A percentile compares a stretch with the other conserved stretches of the same genome.
Conservation (phyloP, 2,797 vertebrate genomes). For the Rhinatrema bivittatum region DNA sequence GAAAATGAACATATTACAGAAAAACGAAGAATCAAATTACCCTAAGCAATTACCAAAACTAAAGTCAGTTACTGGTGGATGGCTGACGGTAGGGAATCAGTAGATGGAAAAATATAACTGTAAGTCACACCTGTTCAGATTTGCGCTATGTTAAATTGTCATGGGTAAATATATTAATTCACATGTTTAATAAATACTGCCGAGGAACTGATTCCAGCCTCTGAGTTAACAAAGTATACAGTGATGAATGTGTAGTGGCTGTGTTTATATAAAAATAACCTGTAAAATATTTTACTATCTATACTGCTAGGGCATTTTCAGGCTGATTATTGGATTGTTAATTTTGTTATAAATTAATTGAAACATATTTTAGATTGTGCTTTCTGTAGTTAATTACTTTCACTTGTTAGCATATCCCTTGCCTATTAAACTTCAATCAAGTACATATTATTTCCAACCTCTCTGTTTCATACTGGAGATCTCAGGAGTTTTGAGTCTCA, state of each 20-base stretch:
- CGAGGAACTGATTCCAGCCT: slow-evolving; percentile 16
- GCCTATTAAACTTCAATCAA: neutral
- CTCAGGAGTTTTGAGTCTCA: neutral
- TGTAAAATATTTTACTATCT: neutral
- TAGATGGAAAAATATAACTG: slow-evolving; percentile 13
- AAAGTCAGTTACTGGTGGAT: slow-evolving; percentile 19
- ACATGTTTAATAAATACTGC: slow-evolving; percentile 26
- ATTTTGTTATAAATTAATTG: neutral
- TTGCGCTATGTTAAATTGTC: slow-evolving; percentile 22
- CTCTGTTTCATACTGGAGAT: slow-evolving; percentile 6
- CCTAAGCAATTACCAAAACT: slow-evolving; percentile 30
- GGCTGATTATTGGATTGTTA: neutral
- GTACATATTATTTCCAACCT: neutral
- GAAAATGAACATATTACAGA: slow-evolving; percentile 12
- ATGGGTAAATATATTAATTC: slow-evolving; percentile 30
- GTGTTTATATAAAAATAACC: neutral
- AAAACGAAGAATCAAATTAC: slow-evolving; percentile 4
- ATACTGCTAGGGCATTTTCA: neutral
- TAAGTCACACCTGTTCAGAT: slow-evolving; percentile 24
- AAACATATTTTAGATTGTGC: neutral
- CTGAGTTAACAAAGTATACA: slow-evolving; percentile 7
- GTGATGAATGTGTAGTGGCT: slow-evolving; percentile 11
- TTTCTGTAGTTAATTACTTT: neutral
- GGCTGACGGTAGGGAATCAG: slow-evolving; percentile 15
- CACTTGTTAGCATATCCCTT: neutral